Base-by-base conservation (phyloP, 1,140 invertebrate species). In the Oryctes rhinoceros region DNA sequence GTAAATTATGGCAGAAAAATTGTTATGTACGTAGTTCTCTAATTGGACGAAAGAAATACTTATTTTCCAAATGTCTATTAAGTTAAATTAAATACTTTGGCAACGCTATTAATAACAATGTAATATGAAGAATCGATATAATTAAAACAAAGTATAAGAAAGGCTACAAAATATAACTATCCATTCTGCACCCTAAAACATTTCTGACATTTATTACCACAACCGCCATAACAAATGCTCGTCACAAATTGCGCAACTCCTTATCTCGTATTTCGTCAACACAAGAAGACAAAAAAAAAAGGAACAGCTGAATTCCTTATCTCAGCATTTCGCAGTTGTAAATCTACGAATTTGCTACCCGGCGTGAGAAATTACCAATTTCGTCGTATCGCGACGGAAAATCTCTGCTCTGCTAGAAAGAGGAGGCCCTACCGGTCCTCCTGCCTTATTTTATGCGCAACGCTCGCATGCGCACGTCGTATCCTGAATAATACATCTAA, bases 321-420 rank as follows among this genome's bases (percentile, higher is more conserved):
- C 53, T n/a, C 15, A 15, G 18, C 53, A 18, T 59, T 59, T 59
- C 53, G 53, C 53, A 59, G 53, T 59, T 59, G 53, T 59, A 59
- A 59, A 59, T 59, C 53, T 59, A 59, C 13, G 15, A 59, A 59
- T 59, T 18, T 18, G 53, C 53, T 59, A 59, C 53, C 53, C 15
- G 15, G 39, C 13, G 11, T 53, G 49, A 53, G n/a, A 53, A 53
- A 53, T 18, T 15, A 53, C 49, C 49, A 13, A 13, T 11, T 15
- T 59, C 53, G 3, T 59, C 53, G 15, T 59, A 59, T 59, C 53
- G 15, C 53, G 0, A 59, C 15, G 6, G 18, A 18, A 18, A n/a
- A 59, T 59, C 53, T 59, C 13, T 59, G 18, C n/a, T 59, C 53
- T 4, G 53, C n/a, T 59, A 59, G 53, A n/a, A 15, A 53, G 53